Evolutionary conservation across 2,888 invertebrate species (phyloP).

Genomic region (Cephus sareptanus): DNA sequence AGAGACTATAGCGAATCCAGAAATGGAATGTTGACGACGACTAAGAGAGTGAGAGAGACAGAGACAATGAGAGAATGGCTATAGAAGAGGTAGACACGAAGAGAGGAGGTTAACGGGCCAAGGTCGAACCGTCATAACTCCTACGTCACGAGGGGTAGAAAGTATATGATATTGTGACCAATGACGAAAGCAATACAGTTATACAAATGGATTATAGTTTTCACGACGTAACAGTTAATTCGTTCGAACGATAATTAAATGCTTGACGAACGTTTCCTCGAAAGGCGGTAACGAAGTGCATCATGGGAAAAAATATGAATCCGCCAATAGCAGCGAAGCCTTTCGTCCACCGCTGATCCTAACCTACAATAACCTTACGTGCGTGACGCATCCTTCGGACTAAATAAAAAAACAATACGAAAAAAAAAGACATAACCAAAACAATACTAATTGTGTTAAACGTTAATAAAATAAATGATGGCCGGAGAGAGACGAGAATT

Average conservation of each 20-base stretch:
- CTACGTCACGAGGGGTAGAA: background rate
- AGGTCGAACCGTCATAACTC: background rate
- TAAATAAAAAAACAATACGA: too few species aligned
- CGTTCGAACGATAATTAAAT: background rate
- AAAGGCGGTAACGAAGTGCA: background rate
- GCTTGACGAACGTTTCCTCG: background rate
- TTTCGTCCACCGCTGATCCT: too few species aligned
- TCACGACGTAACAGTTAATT: background rate
- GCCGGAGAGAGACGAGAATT: background rate
- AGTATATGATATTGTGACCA: background rate
- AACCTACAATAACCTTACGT: too few species aligned
- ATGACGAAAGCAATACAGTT: background rate
- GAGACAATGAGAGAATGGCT: background rate
- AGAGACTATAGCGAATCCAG: background rate
- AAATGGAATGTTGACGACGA: background rate
- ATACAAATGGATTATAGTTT: background rate
- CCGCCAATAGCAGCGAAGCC: background rate
- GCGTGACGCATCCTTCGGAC: too few species aligned
- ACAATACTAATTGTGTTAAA: background rate
- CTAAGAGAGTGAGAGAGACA: conserved; percentile 10
- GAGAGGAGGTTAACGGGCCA: background rate
- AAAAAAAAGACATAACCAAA: background rate
- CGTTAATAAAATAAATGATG: background rate
- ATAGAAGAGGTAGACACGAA: background rate
- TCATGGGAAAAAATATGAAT: background rate